These are phyloP conservation scores for Amphiprion clarkii DNA, from an alignment of 2,797 vertebrate genomes.

Conservation along the genomic window DNA sequence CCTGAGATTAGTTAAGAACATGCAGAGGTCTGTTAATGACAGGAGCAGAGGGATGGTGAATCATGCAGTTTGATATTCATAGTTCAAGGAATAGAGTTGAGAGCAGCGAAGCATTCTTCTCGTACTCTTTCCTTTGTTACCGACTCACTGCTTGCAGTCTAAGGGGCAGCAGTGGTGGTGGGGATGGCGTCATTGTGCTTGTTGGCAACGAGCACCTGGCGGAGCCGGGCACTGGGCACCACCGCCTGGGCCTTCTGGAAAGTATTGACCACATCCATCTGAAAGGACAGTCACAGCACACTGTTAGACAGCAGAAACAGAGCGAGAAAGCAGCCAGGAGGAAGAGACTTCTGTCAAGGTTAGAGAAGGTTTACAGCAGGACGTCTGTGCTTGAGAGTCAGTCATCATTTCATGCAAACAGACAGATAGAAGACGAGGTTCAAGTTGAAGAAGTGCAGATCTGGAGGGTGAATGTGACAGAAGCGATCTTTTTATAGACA, in stretches of 20 bases:
- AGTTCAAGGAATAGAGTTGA: conserved; percentile 51
- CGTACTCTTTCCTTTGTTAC: conserved; percentile 64
- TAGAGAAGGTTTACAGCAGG: conserved; percentile 18
- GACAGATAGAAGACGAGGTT: background rate
- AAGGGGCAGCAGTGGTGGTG: conserved; percentile 78
- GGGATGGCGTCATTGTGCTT: conserved; percentile 97
- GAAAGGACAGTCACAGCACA: conserved; percentile 86
- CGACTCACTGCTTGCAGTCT: conserved; percentile 97
- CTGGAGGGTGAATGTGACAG: background rate
- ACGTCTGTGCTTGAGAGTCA: conserved; percentile 1
- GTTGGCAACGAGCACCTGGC: conserved; percentile 96
- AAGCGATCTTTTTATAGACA: background rate
- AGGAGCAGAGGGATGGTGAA: conserved; percentile 49
- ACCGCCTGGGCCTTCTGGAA: conserved; percentile 97
- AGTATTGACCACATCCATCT: conserved; percentile 99
- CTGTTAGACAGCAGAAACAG: conserved; percentile 67
- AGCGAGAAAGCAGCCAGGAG: conserved; percentile 11
- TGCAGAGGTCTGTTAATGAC: conserved; percentile 56
- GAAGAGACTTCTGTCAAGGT: conserved; percentile 33
- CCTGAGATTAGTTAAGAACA: conserved; percentile 14
- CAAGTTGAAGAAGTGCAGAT: background rate
- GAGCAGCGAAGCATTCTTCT: conserved; percentile 58
- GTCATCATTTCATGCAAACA: background rate
- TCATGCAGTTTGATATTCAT: conserved; percentile 30
- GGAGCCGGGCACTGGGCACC: conserved; percentile 95